Evolutionary conservation across 2,113 vertebrate genomes (phyloP).

Genomic region (Myiopsitta monachus): DNA sequence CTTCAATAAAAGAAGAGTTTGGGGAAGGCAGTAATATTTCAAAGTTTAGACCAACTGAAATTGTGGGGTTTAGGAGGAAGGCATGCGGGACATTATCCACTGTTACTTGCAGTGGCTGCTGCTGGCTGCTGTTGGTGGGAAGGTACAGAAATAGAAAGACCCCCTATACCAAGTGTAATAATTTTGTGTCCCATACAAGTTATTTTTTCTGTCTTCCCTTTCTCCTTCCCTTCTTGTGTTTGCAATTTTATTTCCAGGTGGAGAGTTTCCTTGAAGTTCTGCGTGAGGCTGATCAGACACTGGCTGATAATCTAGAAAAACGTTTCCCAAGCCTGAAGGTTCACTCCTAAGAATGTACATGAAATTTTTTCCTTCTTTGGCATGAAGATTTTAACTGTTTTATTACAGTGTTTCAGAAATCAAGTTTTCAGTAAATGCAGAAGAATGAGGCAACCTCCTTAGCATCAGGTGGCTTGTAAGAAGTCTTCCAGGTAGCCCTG

Average conservation of each 20-base stretch:
- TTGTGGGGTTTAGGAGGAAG: neutral
- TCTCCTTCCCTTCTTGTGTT: neutral
- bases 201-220: neutral
- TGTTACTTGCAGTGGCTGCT: neutral
- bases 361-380: conserved; percentile 1
- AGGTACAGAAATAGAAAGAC: neutral
- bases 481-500: neutral
- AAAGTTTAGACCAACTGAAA: neutral
- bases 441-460: neutral
- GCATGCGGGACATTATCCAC: neutral
- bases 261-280: conserved; percentile 81
- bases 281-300: conserved; percentile 78
- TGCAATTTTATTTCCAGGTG: conserved; percentile 75
- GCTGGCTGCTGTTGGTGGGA: neutral
- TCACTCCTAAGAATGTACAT: conserved; percentile 30
- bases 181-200: neutral
- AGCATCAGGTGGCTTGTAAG: neutral
- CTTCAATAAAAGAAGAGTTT: neutral
- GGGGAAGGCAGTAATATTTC: neutral
- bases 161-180: neutral
- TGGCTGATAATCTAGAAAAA: conserved; percentile 80
- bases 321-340: conserved; percentile 77
- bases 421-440: neutral
- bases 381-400: conserved; percentile 38
- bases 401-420: neutral